Percentiles rank a stretch among this genome's conserved stretches.
phyloP scores from a whole-genome alignment of 2,888 invertebrate species.

The Ceraclea dissimilis region DNA sequence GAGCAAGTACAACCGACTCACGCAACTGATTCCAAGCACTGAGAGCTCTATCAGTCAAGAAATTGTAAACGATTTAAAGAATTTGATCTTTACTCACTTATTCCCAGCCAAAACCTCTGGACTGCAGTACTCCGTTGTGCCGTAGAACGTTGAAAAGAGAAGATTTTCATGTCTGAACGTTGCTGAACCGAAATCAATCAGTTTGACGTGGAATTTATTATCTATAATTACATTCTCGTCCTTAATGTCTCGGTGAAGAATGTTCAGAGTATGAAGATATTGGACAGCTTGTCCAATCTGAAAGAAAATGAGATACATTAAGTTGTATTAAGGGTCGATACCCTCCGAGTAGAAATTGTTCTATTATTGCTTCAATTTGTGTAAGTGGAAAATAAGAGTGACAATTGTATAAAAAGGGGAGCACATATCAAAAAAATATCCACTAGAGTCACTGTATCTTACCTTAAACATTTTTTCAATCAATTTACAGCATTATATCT shows the following conservation, averaged over 20 bases:
- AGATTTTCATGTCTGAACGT: constrained; percentile 57
- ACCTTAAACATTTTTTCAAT: too few species aligned
- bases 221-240: constrained; percentile 72
- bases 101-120: constrained; percentile 66
- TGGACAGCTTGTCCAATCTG: constrained; percentile 63
- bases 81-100: constrained; percentile 42
- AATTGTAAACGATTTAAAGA: not conserved
- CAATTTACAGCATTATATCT: too few species aligned
- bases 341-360: too few species aligned
- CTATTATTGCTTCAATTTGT: too few species aligned
- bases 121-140: constrained; percentile 69
- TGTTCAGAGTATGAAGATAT: constrained; percentile 58
- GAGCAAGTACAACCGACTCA: too few species aligned
- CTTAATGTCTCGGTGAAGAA: constrained; percentile 67
- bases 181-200: constrained; percentile 73
- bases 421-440: too few species aligned
- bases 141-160: constrained; percentile 65
- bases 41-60: not conserved
- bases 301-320: too few species aligned
- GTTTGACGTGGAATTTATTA: constrained; percentile 61
- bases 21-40: too few species aligned
- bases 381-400: not conserved
- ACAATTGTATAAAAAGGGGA: too few species aligned
- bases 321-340: not conserved
- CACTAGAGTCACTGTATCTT: too few species aligned